phyloP scores from a whole-genome alignment of 1,140 invertebrate genomes.

The Battus philenor region DNA sequence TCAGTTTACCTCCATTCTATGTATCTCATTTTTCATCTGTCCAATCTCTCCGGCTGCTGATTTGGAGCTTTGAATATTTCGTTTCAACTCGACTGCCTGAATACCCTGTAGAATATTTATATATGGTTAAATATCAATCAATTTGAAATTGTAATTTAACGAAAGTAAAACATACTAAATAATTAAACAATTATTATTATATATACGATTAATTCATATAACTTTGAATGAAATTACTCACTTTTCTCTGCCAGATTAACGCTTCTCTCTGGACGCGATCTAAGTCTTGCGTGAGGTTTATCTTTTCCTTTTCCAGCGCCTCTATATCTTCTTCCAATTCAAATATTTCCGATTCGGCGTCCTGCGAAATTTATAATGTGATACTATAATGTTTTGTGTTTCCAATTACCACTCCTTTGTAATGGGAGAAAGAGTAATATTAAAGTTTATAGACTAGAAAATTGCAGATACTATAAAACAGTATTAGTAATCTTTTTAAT shows the following conservation, averaged over 20 bases:
- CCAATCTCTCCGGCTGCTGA: conserved; percentile 82
- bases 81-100: conserved; percentile 82
- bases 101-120: conserved; percentile 78
- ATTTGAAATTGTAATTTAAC: too few relatives aligned
- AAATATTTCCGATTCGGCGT: conserved; percentile 80
- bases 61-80: conserved; percentile 80
- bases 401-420: too few relatives aligned
- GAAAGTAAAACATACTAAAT: too few relatives aligned
- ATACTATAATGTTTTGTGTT: too few relatives aligned
- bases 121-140: too few relatives aligned
- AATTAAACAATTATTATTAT: too few relatives aligned
- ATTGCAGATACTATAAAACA: too few relatives aligned
- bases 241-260: conserved; percentile 88
- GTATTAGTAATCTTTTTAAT: too few relatives aligned
- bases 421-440: too few relatives aligned
- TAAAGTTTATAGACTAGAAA: too few relatives aligned
- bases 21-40: conserved; percentile 87
- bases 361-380: conserved; percentile 65
- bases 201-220: too few relatives aligned
- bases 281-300: conserved; percentile 78
- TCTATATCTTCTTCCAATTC: conserved; percentile 81
- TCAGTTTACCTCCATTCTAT: conserved; percentile 84
- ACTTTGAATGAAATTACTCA: too few relatives aligned
- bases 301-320: conserved; percentile 80
- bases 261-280: conserved; percentile 80